These are phyloP conservation scores for Protaetia brevitarsis DNA, from an alignment of 1,140 invertebrate species.

Conservation along the genomic window DNA sequence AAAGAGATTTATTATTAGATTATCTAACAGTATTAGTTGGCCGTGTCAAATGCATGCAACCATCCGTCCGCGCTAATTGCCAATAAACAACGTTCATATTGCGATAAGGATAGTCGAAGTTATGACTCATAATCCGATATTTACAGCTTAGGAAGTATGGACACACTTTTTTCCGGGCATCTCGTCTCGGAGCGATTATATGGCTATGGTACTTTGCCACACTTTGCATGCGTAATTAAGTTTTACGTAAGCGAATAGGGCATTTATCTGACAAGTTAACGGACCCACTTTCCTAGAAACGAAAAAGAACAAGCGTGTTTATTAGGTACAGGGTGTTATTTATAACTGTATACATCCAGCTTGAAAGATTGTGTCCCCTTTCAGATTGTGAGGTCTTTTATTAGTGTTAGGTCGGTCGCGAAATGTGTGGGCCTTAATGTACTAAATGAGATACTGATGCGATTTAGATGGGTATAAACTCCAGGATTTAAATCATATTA, in stretches of 20 bases:
- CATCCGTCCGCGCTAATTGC: background rate
- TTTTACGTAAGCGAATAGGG: conserved; percentile 3
- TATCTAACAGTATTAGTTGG: too few species aligned
- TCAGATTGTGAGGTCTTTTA: too few species aligned
- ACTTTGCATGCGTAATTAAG: background rate
- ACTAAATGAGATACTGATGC: background rate
- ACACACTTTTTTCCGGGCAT: background rate
- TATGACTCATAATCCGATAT: conserved; percentile 2
- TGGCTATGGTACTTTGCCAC: background rate
- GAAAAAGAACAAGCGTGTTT: background rate
- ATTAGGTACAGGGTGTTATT: too few species aligned
- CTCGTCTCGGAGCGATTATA: background rate
- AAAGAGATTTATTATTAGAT: too few species aligned
- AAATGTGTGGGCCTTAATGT: background rate
- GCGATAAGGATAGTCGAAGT: background rate
- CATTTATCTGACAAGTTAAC: conserved; percentile 13
- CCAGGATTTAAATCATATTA: too few species aligned
- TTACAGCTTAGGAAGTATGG: background rate
- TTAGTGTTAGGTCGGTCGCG: too few species aligned
- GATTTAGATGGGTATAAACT: background rate
- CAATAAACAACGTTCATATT: background rate
- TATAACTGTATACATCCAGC: too few species aligned
- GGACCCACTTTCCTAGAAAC: background rate
- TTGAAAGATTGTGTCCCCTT: too few species aligned
- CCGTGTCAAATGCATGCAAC: too few species aligned